Conservation (phyloP, 2,113 vertebrate genomes). For the Aplodontia rufa region DNA sequence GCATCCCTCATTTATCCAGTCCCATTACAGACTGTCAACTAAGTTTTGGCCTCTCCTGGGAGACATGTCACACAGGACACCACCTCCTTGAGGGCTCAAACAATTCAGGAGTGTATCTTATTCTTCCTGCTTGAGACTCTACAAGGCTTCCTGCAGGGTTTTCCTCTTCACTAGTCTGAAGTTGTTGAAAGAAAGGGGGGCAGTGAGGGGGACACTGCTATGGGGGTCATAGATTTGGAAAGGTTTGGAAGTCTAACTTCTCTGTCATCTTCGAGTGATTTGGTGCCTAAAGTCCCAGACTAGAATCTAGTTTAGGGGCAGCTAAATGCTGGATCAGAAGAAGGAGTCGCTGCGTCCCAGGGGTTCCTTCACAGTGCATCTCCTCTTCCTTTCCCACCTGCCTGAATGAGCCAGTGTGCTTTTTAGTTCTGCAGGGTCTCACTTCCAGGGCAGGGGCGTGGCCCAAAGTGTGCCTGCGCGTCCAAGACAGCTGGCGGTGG, state of each 20-base stretch:
- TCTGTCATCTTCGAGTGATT: not conserved
- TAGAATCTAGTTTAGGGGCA: fast-evolving
- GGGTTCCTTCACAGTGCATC: not conserved
- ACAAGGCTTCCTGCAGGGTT: not conserved
- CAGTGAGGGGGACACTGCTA: fast-evolving
- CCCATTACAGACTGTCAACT: fast-evolving
- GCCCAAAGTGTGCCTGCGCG: not conserved
- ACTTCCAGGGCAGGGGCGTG: not conserved
- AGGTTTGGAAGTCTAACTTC: not conserved
- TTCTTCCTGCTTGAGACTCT: not conserved
- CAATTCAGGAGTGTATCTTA: not conserved
- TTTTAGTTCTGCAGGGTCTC: not conserved
- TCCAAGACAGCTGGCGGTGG: fast-evolving
- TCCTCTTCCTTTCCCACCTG: not conserved
- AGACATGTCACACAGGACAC: not conserved
- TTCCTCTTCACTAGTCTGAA: not conserved
- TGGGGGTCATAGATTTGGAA: not conserved
- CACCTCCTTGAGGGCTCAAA: not conserved
- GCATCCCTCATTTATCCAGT: not conserved
- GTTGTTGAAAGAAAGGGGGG: not conserved
- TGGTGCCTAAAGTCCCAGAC: not conserved
- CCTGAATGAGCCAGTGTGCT: not conserved
- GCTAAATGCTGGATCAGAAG: fast-evolving
- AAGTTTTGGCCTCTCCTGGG: not conserved
- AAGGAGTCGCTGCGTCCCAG: not conserved